These are phyloP conservation scores for Cremastinae sp. DNA, from an alignment of 2,888 invertebrate species.

Conservation along the genomic window DNA sequence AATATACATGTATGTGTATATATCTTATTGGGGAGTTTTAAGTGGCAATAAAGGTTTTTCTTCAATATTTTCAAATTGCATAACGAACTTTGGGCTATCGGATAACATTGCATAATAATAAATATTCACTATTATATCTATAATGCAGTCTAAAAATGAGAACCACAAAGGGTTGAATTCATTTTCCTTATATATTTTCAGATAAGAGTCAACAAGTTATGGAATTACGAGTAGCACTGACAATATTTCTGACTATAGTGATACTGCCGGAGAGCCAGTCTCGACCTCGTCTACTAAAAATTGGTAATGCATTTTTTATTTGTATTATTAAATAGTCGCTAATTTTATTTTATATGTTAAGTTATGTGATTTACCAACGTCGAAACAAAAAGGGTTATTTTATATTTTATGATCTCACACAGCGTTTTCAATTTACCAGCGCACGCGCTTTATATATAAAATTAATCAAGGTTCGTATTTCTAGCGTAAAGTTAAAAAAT, in stretches of 20 bases:
- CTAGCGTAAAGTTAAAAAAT: slow-evolving; percentile 3
- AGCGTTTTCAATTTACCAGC: not conserved
- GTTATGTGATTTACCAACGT: not conserved
- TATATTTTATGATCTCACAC: not conserved
- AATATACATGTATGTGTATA: not conserved
- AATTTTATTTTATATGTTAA: not conserved
- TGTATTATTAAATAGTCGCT: not conserved
- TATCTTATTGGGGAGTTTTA: too few species aligned
- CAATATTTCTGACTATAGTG: slow-evolving; percentile 32
- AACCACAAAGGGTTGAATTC: not conserved
- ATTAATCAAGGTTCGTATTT: not conserved
- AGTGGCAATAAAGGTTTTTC: too few species aligned
- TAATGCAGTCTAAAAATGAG: too few species aligned
- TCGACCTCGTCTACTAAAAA: slow-evolving; percentile 56
- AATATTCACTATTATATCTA: too few species aligned
- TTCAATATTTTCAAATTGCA: too few species aligned
- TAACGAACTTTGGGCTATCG: not conserved
- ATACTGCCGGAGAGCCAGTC: slow-evolving; percentile 41
- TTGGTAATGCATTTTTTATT: slow-evolving; percentile 54
- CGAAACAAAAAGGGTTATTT: not conserved
- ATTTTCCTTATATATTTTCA: slow-evolving; percentile 39
- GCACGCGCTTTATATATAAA: not conserved
- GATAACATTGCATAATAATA: not conserved
- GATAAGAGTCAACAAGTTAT: slow-evolving; percentile 29
- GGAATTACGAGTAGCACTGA: slow-evolving; percentile 30